These are phyloP conservation scores for Drosophila rufa DNA, from an alignment of 1,140 invertebrate species.

Conservation along the genomic window DNA sequence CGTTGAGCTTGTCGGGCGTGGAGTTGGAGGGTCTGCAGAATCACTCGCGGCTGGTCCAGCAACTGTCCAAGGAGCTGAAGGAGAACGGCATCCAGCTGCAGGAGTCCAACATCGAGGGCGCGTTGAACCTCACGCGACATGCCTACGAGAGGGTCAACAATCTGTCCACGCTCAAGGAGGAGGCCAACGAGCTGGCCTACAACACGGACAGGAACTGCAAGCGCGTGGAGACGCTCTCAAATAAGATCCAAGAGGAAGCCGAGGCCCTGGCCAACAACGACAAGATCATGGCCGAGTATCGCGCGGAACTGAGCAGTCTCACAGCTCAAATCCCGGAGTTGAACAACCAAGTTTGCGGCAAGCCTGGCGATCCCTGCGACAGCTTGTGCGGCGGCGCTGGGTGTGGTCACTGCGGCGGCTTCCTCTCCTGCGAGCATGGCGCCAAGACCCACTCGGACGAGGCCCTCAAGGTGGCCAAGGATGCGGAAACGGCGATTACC, in stretches of 20 bases:
- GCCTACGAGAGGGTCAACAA: slow-evolving; percentile 89
- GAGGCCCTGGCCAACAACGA: slow-evolving; percentile 90
- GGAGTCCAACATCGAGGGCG: slow-evolving; percentile 97
- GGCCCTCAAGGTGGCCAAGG: slow-evolving; percentile 93
- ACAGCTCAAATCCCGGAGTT: slow-evolving; percentile 92
- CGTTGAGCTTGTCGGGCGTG: slow-evolving; percentile 92
- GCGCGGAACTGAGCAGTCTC: slow-evolving; percentile 88
- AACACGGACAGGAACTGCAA: slow-evolving; percentile 94
- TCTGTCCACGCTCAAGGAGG: slow-evolving; percentile 87
- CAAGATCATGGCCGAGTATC: slow-evolving; percentile 88
- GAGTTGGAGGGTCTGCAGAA: slow-evolving; percentile 91
- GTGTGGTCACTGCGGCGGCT: slow-evolving; percentile 95
- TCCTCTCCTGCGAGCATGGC: slow-evolving; percentile 94
- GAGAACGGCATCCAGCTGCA: slow-evolving; percentile 96
- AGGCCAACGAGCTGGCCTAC: slow-evolving; percentile 89
- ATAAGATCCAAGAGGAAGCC: slow-evolving; percentile 89
- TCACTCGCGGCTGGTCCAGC: slow-evolving; percentile 90
- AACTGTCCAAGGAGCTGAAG: slow-evolving; percentile 90
- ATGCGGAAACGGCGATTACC: slow-evolving; percentile 92
- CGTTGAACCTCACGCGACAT: slow-evolving; percentile 93
- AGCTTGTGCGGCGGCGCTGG: slow-evolving; percentile 96
- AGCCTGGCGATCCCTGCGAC: slow-evolving; percentile 94
- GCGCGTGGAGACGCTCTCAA: slow-evolving; percentile 92
- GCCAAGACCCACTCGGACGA: slow-evolving; percentile 94
- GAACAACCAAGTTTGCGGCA: slow-evolving; percentile 96